phyloP scores from a whole-genome alignment of 2,888 invertebrate genomes.

The Athalia rosae region DNA sequence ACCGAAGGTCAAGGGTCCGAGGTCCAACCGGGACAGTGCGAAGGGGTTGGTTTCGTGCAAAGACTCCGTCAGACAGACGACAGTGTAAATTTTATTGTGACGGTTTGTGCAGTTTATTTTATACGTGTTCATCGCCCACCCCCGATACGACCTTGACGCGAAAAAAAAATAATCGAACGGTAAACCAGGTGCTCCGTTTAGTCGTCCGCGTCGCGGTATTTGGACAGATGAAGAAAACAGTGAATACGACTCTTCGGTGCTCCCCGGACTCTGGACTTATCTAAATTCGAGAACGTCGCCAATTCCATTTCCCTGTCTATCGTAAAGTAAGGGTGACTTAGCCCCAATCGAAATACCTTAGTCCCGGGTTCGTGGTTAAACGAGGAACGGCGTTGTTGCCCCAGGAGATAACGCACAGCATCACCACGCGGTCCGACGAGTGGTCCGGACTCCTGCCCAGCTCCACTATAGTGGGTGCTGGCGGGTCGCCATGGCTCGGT shows the following conservation, averaged over 20 bases:
- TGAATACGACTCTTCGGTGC: slow-evolving; percentile 16
- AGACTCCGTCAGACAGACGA: neutral
- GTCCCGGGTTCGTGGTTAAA: neutral
- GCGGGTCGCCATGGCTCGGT: slow-evolving; percentile 73
- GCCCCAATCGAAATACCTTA: neutral
- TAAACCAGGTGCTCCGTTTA: neutral
- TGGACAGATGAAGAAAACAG: slow-evolving; percentile 10
- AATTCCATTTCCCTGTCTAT: neutral
- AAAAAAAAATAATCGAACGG: neutral
- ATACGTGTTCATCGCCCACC: neutral
- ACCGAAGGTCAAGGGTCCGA: neutral
- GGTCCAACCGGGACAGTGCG: neutral
- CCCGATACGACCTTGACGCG: neutral
- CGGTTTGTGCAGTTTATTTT: slow-evolving; percentile 6
- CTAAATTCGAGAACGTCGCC: neutral
- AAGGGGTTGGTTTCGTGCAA: neutral
- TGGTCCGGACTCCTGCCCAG: slow-evolving; percentile 73
- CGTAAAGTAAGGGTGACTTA: slow-evolving; percentile 21
- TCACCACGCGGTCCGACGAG: slow-evolving; percentile 73
- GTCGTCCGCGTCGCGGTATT: neutral
- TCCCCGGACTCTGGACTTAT: neutral
- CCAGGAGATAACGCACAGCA: slow-evolving; percentile 63
- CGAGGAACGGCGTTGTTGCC: slow-evolving; percentile 59
- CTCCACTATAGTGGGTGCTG: slow-evolving; percentile 73
- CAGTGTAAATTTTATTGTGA: slow-evolving; percentile 30